These are phyloP conservation scores for Chiloscyllium plagiosum DNA, from an alignment of 2,113 vertebrate genomes.

Conservation along the genomic window DNA sequence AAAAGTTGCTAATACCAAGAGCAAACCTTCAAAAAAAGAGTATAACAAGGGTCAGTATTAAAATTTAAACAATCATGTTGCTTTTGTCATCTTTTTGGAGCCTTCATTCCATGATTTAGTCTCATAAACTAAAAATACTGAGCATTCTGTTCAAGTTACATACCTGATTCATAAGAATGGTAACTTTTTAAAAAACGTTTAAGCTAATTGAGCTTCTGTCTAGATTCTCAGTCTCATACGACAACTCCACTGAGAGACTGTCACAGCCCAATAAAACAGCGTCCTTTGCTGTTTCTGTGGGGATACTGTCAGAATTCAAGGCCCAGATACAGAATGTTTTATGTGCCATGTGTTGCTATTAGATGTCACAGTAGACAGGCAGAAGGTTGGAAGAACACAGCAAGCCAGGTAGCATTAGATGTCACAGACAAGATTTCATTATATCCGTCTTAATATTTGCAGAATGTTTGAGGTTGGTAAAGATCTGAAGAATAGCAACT, in stretches of 20 bases:
- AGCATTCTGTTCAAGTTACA: background rate
- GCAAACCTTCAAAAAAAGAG: constrained; percentile 63
- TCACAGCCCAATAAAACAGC: background rate
- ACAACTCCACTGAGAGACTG: background rate
- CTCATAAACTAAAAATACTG: background rate
- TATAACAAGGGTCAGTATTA: constrained; percentile 53
- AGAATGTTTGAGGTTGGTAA: background rate
- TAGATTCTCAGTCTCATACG: background rate
- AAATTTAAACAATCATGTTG: background rate
- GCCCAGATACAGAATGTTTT: background rate
- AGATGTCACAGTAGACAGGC: background rate
- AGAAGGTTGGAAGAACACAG: too few species aligned
- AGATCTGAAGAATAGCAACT: background rate
- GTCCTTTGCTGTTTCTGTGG: background rate
- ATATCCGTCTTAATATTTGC: background rate
- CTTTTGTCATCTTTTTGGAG: background rate
- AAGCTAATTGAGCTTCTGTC: background rate
- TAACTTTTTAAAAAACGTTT: background rate
- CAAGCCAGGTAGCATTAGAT: background rate
- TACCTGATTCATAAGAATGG: background rate
- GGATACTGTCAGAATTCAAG: background rate
- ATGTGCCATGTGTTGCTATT: background rate
- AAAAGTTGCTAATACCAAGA: constrained; percentile 61
- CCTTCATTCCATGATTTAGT: background rate
- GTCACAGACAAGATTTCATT: background rate